phyloP scores from a whole-genome alignment of 2,113 vertebrate species.

The Xerus inauris region DNA sequence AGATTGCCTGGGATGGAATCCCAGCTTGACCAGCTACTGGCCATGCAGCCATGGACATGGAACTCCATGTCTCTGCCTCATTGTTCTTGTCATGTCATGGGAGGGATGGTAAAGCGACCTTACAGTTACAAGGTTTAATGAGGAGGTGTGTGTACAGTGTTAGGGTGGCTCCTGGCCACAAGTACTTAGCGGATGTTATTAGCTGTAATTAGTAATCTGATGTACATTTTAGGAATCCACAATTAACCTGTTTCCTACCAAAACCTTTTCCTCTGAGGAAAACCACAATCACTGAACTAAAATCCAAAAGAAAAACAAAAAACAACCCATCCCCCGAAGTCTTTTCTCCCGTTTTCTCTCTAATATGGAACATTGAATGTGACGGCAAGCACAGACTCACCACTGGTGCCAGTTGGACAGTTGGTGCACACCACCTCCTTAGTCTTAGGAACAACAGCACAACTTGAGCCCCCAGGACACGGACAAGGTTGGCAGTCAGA shows the following conservation, averaged over 20 bases:
- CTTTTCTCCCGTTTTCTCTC: too few species aligned
- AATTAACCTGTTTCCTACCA: not conserved
- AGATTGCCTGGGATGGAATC: not conserved
- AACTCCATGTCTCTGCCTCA: not conserved
- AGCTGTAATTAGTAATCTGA: too few species aligned
- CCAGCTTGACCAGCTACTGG: not conserved
- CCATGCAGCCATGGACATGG: not conserved
- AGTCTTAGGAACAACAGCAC: conserved; percentile 92
- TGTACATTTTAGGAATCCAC: not conserved
- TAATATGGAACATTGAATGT: too few species aligned
- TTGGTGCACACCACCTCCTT: conserved; percentile 97
- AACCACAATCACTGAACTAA: not conserved
- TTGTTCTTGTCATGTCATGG: not conserved
- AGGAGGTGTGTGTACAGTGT: not conserved
- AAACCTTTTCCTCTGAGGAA: not conserved
- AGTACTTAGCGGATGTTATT: not conserved
- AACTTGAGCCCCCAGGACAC: conserved; percentile 92
- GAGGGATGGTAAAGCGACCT: too few species aligned
- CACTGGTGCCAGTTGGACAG: conserved; percentile 95
- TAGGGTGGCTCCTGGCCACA: not conserved
- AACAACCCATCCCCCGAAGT: rapidly evolving
- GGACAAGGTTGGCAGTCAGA: conserved; percentile 93
- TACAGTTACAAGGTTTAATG: too few species aligned
- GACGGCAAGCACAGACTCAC: conserved; percentile 78
- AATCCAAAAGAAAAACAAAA: not conserved